A percentile compares a stretch with the other conserved stretches of the same genome.
phyloP scores from a whole-genome alignment of 1,140 invertebrate species.

The Mesaphorura yosii region DNA sequence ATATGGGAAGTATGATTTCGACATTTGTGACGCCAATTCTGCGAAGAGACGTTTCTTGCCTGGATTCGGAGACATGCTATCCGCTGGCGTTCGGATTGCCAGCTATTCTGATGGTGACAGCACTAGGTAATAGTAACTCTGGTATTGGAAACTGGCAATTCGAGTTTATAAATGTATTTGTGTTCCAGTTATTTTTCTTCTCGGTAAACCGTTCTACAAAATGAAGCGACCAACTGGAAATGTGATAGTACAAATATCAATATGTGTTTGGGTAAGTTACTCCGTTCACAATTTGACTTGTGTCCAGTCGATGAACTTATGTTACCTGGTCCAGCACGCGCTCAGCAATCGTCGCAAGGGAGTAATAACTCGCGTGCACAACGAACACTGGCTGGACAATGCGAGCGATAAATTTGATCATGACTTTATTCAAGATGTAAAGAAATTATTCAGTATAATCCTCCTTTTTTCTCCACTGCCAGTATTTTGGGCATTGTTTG shows the following conservation, averaged over 20 bases:
- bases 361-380: background rate
- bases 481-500: slow-evolving; percentile 54
- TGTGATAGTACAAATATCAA: slow-evolving; percentile 59
- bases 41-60: slow-evolving; percentile 66
- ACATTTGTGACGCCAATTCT: slow-evolving; percentile 80
- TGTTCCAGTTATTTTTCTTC: slow-evolving; percentile 59
- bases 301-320: too few species aligned
- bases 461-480: slow-evolving; percentile 71
- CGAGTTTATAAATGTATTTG: slow-evolving; percentile 4
- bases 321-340: background rate
- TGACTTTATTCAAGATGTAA: slow-evolving; percentile 59
- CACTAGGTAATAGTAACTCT: slow-evolving; percentile 57
- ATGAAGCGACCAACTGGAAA: slow-evolving; percentile 69
- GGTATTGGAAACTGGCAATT: background rate
- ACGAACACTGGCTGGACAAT: slow-evolving; percentile 65
- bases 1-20: slow-evolving; percentile 79
- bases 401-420: slow-evolving; percentile 55
- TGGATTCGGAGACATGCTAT: slow-evolving; percentile 68
- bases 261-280: slow-evolving; percentile 66
- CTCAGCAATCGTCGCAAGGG: slow-evolving; percentile 36
- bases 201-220: slow-evolving; percentile 61
- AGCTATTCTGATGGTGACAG: slow-evolving; percentile 69
- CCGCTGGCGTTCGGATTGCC: slow-evolving; percentile 85
- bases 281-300: too few species aligned
- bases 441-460: slow-evolving; percentile 56